These are phyloP conservation scores for Hoplias malabaricus DNA, from an alignment of 2,113 vertebrate genomes.

Conservation along the genomic window DNA sequence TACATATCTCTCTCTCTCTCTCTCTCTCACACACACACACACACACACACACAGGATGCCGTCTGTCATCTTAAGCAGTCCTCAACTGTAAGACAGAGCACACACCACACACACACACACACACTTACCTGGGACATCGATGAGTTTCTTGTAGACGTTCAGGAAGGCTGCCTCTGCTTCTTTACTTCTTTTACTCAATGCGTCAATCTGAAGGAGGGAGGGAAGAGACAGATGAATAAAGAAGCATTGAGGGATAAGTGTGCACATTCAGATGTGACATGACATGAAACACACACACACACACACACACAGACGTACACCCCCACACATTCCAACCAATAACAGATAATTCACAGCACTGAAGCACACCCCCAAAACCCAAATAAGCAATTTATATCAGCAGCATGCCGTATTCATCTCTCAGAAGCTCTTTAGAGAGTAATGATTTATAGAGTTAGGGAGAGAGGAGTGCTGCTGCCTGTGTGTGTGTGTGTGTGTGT, in stretches of 20 bases:
- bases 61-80: too few species aligned
- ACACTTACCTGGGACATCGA: slow-evolving; percentile 95
- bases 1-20: too few species aligned
- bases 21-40: too few species aligned
- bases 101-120: slow-evolving; percentile 9
- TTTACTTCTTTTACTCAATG: slow-evolving; percentile 98
- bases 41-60: slow-evolving; percentile 48
- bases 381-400: background rate
- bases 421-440: background rate
- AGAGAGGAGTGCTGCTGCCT: background rate
- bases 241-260: background rate
- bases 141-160: slow-evolving; percentile 98
- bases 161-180: slow-evolving; percentile 98
- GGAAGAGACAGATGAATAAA: background rate
- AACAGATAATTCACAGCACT: background rate
- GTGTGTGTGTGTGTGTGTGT: slow-evolving; percentile 27
- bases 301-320: background rate
- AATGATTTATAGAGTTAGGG: slow-evolving; percentile 5
- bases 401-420: background rate
- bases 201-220: slow-evolving; percentile 83
- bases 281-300: background rate
- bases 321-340: background rate
- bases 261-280: background rate
- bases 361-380: background rate
- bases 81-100: background rate